A percentile compares a stretch with the other conserved stretches of the same genome.
Evolutionary conservation across 2,888 invertebrate species (phyloP).

Genomic region (Lepeophtheirus nordmannii): DNA sequence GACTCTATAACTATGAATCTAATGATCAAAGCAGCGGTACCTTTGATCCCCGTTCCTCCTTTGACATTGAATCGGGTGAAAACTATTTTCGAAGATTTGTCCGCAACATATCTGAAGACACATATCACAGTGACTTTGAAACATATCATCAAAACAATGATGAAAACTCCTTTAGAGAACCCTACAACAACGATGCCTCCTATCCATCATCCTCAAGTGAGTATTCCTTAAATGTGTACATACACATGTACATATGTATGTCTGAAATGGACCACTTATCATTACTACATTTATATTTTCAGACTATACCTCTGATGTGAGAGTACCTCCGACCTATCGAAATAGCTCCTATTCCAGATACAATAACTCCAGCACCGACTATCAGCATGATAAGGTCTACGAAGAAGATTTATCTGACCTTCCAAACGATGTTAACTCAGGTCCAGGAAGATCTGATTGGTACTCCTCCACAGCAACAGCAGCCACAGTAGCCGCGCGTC

Average conservation of each 20-base stretch:
- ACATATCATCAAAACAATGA: background rate
- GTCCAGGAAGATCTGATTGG: background rate
- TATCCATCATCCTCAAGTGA: background rate
- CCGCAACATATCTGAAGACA: background rate
- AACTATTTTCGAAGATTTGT: background rate
- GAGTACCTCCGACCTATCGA: background rate
- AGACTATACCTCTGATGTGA: background rate
- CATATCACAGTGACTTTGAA: conserved; percentile 3
- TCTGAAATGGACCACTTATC: no score
- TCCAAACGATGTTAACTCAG: background rate
- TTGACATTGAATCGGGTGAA: conserved; percentile 1
- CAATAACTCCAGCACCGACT: background rate
- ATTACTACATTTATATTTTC: background rate
- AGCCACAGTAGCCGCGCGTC: background rate
- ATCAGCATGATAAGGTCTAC: background rate
- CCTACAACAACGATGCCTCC: background rate
- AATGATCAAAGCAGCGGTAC: background rate
- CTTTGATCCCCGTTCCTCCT: conserved; percentile 3
- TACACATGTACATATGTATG: no score
- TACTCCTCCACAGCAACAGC: background rate
- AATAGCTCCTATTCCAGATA: background rate
- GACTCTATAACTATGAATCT: background rate
- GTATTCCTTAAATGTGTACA: background rate
- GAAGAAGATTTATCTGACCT: conserved; percentile 1
- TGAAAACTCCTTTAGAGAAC: background rate